Base-by-base conservation (phyloP, 2,113 vertebrate species). In the Apteryx owenii region DNA sequence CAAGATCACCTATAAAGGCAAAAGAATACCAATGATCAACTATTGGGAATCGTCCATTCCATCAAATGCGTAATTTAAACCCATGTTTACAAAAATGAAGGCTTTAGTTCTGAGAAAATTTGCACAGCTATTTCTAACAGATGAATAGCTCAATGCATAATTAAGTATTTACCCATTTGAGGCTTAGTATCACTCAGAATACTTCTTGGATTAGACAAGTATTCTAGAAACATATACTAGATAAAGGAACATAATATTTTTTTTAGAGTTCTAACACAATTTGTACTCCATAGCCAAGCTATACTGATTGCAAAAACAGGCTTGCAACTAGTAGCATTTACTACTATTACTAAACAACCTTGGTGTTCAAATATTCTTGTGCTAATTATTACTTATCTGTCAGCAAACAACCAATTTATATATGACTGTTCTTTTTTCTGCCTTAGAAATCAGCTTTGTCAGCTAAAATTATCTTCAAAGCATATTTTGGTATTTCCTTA, bases 401-500 rank as follows among this genome's bases (percentile, higher is more conserved):
- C 33, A 66, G 9, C 64, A 66, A 44, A 26, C 17, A 40, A 65
- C 25, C 53, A 28, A 28, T 26, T 54, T 54, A 54, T 54, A 48
- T 48, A 54, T 28, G 53, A 54, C 53, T 60, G 5, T 31, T 69
- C 40, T 64, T 87, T 79, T 85, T 91, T 85, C 66, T 89, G 78
- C 61, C 48, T 84, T 60, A 94, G 4, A 91, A 50, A 89, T 69
- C 0, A 6, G 51, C 64, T 75, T 28, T 76, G 38, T 61, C 65
- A 95, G 62, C 53, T 89, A 79, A 88, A 91, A 76, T 61, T 22
- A 81, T 79, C 61, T 90, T 90, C 31, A 75, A 79, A 95, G 81
- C 36, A 90, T 81, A 75, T 36, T 23, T 5, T 73, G 29, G 5
- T 26, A 61, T 68, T 81, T 90, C 61, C 54, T 90, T 86, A 60